Base-by-base conservation (phyloP, 2,888 invertebrate species). In the Carpatolechia fugitivella region DNA sequence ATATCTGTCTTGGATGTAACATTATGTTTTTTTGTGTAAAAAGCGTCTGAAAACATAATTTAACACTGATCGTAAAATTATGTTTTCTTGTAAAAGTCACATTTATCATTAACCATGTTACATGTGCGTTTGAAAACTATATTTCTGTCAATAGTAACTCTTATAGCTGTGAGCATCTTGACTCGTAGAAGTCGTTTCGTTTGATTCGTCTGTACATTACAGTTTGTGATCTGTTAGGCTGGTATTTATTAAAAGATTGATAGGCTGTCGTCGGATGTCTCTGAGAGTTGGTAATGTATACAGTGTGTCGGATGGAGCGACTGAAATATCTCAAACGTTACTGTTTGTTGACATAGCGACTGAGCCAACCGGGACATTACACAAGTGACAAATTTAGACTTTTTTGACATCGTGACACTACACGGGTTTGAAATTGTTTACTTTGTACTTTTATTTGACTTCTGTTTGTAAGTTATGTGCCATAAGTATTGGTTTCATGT, bases 181-280 rank as follows among this genome's bases (percentile, higher is more conserved):
- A 50, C 24, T 50, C 57, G 14, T 44, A 10, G 33, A 29, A 36
- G 47, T 60, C 60, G 50, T 61, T 48, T 59, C 11, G 40, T 38
- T 14, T 50, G 50, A 35, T 56, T 57, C 54, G 41, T 33, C 60
- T 61, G 57, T 50, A 56, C 30, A 41, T 48, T 40, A 56, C 55
- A 56, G 48, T 56, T 59, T 51, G 53, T 66, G 57, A 62, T 66
- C 63, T 60, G 61, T 41, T 67, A 68, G 65, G 65, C 76, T 76
- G 82, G 85, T 84, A 87, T 87, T 86, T 87, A 85, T 85, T 82
- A 78, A 77, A 80, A 86, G 87, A 88, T 88, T 86, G 82, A 89
- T 86, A 76, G 79, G 66, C 74, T 79, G 84, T 87, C 82, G 82
- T 85, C 83, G 78, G 74, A 80, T 87, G 87, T 86, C 85, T 81